Conservation (phyloP, 2,888 invertebrate genomes). For the Bugula neritina region DNA sequence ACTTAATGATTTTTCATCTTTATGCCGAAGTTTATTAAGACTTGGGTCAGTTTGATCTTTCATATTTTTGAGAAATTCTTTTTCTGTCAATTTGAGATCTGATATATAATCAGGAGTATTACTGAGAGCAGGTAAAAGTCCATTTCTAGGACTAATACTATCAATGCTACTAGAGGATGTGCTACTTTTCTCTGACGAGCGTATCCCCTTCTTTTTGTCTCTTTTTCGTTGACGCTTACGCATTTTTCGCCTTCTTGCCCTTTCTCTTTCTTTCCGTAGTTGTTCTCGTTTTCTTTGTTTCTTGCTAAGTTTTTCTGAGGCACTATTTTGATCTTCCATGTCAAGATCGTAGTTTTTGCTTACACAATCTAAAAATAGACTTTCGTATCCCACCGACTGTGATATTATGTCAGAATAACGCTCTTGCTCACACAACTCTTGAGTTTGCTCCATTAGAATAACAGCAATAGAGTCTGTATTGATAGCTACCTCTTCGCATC, state of each 20-base stretch:
- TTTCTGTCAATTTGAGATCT: neutral
- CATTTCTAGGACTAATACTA: neutral
- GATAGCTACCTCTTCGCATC: conserved; percentile 13
- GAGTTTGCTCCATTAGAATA: neutral
- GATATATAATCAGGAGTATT: neutral
- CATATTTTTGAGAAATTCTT: neutral
- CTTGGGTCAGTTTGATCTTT: neutral
- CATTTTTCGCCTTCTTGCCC: conserved; percentile 7
- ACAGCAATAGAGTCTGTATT: conserved; percentile 17
- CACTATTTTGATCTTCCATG: neutral
- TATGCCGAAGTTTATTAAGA: conserved; percentile 7
- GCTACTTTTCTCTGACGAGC: conserved; percentile 6
- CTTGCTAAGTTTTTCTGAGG: neutral
- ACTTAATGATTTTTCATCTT: conserved; percentile 3
- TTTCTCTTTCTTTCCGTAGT: conserved; percentile 6
- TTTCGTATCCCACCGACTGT: neutral
- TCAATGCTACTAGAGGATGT: neutral
- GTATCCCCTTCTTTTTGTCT: neutral
- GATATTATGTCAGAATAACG: neutral
- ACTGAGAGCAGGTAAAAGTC: neutral
- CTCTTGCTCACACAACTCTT: conserved; percentile 4
- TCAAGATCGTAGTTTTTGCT: neutral
- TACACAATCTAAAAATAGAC: conserved; percentile 1
- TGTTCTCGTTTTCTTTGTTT: neutral
- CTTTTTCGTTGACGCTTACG: conserved; percentile 15